Conservation (phyloP, 2,888 invertebrate genomes). For the Dendrolimus houi region DNA sequence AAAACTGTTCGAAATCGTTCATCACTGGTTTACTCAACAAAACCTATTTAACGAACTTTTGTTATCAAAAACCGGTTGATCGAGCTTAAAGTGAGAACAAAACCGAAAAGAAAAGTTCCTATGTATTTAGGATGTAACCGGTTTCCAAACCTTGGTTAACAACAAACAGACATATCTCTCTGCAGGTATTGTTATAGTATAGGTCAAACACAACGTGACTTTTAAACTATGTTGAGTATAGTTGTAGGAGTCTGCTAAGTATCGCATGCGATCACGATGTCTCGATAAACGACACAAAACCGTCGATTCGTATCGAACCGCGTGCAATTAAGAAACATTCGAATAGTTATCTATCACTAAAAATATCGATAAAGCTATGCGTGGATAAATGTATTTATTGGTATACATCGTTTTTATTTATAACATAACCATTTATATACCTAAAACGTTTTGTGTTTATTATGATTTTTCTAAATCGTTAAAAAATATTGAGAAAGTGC, state of each 20-base stretch:
- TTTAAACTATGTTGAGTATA: constrained; percentile 4
- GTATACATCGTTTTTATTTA: constrained; percentile 33
- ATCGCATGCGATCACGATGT: constrained; percentile 15
- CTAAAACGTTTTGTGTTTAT: constrained; percentile 1
- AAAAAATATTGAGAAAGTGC: constrained; percentile 21
- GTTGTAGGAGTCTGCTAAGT: background rate
- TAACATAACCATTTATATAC: constrained; percentile 23
- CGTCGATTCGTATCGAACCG: constrained; percentile 29
- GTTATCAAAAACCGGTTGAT: too few relatives aligned
- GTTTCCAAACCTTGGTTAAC: too few relatives aligned
- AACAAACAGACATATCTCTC: too few relatives aligned
- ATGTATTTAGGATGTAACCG: too few relatives aligned
- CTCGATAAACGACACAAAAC: constrained; percentile 27
- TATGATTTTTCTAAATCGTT: constrained; percentile 5
- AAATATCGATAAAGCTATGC: constrained; percentile 36
- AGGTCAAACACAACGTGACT: background rate
- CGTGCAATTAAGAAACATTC: constrained; percentile 51
- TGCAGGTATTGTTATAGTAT: too few relatives aligned
- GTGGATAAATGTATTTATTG: constrained; percentile 43
- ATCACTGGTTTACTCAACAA: too few relatives aligned
- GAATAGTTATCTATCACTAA: constrained; percentile 22
- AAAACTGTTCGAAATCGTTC: too few relatives aligned
- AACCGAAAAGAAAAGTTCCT: too few relatives aligned
- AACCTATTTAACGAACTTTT: too few relatives aligned
- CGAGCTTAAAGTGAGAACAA: too few relatives aligned